Conservation (phyloP, 2,797 vertebrate genomes). For the Crax fasciolata region DNA sequence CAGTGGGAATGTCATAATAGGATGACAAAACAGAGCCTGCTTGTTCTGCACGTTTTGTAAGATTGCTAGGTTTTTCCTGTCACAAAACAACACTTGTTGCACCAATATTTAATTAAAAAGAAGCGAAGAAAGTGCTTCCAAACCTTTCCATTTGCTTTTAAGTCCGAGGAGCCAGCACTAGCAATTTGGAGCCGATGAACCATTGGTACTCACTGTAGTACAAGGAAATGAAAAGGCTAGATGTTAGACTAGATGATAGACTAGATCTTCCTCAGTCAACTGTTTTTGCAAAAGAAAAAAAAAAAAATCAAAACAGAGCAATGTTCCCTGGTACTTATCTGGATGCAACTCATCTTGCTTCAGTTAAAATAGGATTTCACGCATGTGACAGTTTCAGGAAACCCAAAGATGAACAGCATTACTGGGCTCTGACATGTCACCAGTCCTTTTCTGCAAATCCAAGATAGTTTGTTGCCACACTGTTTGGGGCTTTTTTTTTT, state of each 20-base stretch:
- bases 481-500: neutral
- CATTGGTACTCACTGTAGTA: neutral
- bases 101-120: conserved; percentile 10
- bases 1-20: neutral
- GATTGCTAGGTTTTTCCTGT: neutral
- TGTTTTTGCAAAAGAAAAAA: neutral
- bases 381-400: neutral
- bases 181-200: neutral
- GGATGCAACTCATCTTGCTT: neutral
- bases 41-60: conserved; percentile 21
- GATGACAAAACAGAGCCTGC: conserved; percentile 2
- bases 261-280: neutral
- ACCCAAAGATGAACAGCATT: neutral
- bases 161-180: neutral
- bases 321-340: neutral
- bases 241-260: neutral
- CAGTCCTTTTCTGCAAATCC: neutral
- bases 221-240: neutral
- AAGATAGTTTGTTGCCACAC: neutral
- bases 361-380: neutral
- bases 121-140: neutral
- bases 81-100: neutral
- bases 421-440: neutral
- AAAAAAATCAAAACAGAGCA: neutral
- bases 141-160: neutral